Conservation (phyloP, 35 echinoderm and acorn worm species). For the Anneissia japonica region DNA sequence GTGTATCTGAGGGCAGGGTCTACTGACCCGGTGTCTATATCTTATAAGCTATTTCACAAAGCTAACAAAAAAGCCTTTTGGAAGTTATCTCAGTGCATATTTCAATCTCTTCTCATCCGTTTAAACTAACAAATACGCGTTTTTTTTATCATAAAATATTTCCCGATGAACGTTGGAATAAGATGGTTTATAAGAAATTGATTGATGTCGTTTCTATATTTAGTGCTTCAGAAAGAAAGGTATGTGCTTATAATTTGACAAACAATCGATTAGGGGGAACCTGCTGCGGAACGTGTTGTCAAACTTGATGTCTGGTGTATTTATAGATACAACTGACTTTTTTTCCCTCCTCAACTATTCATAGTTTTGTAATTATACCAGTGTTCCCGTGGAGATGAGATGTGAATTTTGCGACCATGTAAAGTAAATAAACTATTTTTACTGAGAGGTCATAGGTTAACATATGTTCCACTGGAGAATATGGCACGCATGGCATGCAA, state of each 20-base stretch:
- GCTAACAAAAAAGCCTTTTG: too few relatives aligned
- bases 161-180: too few relatives aligned
- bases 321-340: neutral
- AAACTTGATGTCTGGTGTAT: neutral
- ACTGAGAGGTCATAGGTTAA: neutral
- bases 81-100: too few relatives aligned
- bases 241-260: neutral
- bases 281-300: neutral
- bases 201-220: neutral
- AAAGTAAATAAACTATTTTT: constrained; percentile 3
- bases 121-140: too few relatives aligned
- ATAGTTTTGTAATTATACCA: neutral
- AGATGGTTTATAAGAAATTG: too few relatives aligned
- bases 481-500: neutral
- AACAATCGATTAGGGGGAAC: neutral
- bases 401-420: neutral
- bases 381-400: neutral
- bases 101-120: too few relatives aligned
- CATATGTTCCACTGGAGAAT: neutral
- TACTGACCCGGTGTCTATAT: too few relatives aligned
- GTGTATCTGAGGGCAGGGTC: too few relatives aligned
- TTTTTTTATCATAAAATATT: too few relatives aligned
- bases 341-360: neutral
- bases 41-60: too few relatives aligned
- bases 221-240: neutral